Conservation (phyloP, 2,888 invertebrate genomes). For the Ophonus ardosiacus region DNA sequence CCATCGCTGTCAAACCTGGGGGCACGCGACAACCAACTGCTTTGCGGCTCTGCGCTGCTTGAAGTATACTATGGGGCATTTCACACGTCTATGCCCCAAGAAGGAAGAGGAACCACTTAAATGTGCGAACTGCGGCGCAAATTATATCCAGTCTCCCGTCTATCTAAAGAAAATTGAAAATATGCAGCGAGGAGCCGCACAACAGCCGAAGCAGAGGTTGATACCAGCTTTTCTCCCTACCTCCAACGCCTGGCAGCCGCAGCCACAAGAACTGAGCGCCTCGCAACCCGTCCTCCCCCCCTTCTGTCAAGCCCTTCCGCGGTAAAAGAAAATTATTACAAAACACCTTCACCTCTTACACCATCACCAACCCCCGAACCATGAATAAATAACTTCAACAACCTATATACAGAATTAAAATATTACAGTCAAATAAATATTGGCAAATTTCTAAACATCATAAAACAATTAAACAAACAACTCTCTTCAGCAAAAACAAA, state of each 20-base stretch:
- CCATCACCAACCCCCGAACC: background rate
- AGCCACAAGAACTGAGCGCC: no score
- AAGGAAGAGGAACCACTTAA: background rate
- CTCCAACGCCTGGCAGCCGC: background rate
- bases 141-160: background rate
- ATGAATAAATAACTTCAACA: no score
- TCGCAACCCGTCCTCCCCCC: background rate
- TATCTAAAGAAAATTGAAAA: background rate
- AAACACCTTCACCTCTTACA: no score
- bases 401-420: background rate
- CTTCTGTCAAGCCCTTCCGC: no score
- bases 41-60: background rate
- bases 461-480: background rate
- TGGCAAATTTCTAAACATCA: background rate
- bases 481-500: background rate
- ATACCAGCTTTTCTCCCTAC: background rate
- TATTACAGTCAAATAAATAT: background rate
- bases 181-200: background rate
- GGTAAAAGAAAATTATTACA: no score
- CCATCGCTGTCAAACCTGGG: background rate
- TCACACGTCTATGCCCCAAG: background rate
- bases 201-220: background rate
- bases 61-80: background rate
- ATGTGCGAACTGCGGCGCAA: background rate
- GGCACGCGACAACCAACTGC: background rate